phyloP scores from a whole-genome alignment of 1,140 invertebrate genomes.

The Eupeodes corollae region DNA sequence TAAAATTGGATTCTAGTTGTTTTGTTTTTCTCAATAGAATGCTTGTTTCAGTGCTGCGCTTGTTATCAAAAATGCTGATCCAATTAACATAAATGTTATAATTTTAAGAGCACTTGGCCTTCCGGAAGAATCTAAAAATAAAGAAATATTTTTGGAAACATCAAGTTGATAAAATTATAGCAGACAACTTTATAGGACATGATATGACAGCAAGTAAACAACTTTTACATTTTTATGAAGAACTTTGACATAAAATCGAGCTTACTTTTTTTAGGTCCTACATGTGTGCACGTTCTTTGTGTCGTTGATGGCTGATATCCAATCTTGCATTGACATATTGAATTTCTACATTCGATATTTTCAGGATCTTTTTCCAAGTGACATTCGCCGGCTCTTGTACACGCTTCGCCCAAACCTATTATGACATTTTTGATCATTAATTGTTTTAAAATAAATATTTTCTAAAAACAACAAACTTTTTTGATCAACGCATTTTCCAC shows the following conservation, averaged over 20 bases:
- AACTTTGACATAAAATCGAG: background rate
- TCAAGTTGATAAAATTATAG: too few relatives aligned
- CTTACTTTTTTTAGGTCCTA: slow-evolving; percentile 32
- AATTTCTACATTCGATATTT: slow-evolving; percentile 40
- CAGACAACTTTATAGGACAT: background rate
- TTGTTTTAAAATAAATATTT: too few relatives aligned
- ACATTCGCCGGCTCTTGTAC: slow-evolving; percentile 38
- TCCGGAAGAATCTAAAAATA: slow-evolving; percentile 34
- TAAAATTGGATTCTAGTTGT: too few relatives aligned
- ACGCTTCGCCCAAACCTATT: slow-evolving; percentile 36
- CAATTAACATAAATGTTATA: slow-evolving; percentile 34
- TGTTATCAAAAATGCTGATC: slow-evolving; percentile 34
- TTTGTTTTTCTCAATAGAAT: slow-evolving; percentile 22
- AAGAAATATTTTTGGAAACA: background rate
- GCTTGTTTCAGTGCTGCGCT: slow-evolving; percentile 36
- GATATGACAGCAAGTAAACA: too few relatives aligned
- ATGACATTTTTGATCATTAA: too few relatives aligned
- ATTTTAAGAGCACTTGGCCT: slow-evolving; percentile 37
- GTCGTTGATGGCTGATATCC: slow-evolving; percentile 34
- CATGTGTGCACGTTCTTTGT: slow-evolving; percentile 24
- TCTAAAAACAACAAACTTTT: slow-evolving; percentile 12
- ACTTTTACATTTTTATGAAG: too few relatives aligned
- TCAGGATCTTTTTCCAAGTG: slow-evolving; percentile 33
- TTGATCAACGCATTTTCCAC: slow-evolving; percentile 22
- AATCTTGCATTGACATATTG: slow-evolving; percentile 41